Percentiles rank a stretch among this genome's conserved stretches.
Evolutionary conservation across 2,113 vertebrate genomes (phyloP).

Genomic region (Orthonyx spaldingii): DNA sequence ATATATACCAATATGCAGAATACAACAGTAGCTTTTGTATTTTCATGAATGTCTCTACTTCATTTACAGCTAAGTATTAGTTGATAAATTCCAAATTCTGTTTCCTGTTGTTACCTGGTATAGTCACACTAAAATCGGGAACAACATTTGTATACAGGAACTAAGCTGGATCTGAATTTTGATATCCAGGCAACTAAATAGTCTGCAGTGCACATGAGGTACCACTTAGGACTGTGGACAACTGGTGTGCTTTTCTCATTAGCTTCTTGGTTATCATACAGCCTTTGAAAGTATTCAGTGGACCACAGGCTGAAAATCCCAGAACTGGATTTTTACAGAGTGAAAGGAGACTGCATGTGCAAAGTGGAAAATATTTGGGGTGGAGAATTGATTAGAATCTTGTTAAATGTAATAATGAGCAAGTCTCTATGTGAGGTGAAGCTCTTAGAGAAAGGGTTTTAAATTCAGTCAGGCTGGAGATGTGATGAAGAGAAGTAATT

Average conservation of each 20-base stretch:
- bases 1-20: not conserved
- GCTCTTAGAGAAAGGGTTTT: not conserved
- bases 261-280: not conserved
- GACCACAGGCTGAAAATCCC: not conserved
- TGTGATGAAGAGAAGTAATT: not conserved
- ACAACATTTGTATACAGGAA: accelerated
- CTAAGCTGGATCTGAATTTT: not conserved
- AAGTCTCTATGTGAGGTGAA: not conserved
- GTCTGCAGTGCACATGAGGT: not conserved
- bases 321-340: not conserved
- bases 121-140: not conserved
- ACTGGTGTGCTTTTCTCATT: not conserved
- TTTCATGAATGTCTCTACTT: not conserved
- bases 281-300: not conserved
- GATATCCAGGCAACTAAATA: not conserved
- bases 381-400: not conserved
- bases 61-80: not conserved
- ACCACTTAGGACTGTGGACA: not conserved
- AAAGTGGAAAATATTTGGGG: not conserved
- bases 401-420: not conserved
- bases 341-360: not conserved
- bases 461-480: not conserved
- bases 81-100: not conserved
- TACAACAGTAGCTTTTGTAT: not conserved
- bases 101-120: not conserved